phyloP scores from a whole-genome alignment of 2,888 invertebrate genomes.

The Ophioninae sp. region DNA sequence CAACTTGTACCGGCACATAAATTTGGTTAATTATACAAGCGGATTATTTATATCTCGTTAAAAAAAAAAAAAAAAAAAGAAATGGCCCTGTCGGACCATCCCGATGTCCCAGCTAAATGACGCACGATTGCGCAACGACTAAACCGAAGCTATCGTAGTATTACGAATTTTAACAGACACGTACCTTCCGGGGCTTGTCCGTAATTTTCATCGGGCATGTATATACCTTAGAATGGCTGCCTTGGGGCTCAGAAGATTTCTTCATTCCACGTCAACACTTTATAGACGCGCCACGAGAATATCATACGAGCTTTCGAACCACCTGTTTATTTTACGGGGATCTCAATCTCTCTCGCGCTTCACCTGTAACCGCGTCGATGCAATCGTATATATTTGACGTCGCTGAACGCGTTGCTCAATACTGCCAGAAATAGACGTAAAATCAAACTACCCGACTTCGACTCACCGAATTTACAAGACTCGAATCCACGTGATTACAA shows the following conservation, averaged over 20 bases:
- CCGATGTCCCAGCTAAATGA: constrained; percentile 20
- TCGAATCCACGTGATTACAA: background rate
- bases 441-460: background rate
- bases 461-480: background rate
- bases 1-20: background rate
- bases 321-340: constrained; percentile 13
- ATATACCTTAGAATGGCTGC: constrained; percentile 14
- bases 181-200: constrained; percentile 19
- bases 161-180: constrained; percentile 48
- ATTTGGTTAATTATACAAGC: constrained; percentile 23
- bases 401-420: constrained; percentile 1
- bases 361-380: background rate
- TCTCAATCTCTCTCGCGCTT: constrained; percentile 4
- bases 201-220: constrained; percentile 16
- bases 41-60: constrained; percentile 4
- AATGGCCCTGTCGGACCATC: constrained; percentile 28
- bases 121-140: constrained; percentile 39
- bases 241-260: constrained; percentile 29
- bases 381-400: background rate
- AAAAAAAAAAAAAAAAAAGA: constrained; percentile 4
- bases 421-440: background rate
- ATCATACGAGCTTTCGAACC: constrained; percentile 16
- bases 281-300: background rate
- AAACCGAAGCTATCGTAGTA: constrained; percentile 18
- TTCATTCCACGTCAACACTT: constrained; percentile 29